Conservation (phyloP, 2,888 invertebrate genomes). For the Amphipyra berbera region DNA sequence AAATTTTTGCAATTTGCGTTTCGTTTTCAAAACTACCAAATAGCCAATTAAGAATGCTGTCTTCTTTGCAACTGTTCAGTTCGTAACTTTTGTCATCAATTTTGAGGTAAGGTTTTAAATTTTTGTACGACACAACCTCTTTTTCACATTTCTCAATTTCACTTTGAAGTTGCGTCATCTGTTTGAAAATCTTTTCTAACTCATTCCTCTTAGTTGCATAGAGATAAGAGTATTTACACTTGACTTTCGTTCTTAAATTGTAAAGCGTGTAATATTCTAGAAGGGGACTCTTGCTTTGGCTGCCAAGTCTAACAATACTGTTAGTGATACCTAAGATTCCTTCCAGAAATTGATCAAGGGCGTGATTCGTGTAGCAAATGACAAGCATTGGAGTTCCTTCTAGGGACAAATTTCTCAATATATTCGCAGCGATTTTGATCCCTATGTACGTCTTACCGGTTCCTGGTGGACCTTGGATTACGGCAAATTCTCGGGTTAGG, state of each 20-base stretch:
- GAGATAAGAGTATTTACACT: constrained; percentile 79
- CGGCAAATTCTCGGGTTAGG: constrained; percentile 92
- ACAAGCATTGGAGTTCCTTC: constrained; percentile 92
- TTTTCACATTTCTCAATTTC: constrained; percentile 83
- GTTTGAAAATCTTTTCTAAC: constrained; percentile 73
- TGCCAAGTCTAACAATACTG: constrained; percentile 92
- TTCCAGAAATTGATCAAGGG: constrained; percentile 95
- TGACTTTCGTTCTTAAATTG: constrained; percentile 74
- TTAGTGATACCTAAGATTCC: constrained; percentile 90
- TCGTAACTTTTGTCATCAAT: constrained; percentile 64
- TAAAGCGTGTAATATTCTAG: constrained; percentile 88
- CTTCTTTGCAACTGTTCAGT: constrained; percentile 71
- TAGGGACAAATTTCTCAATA: constrained; percentile 91
- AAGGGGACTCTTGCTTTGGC: constrained; percentile 91
- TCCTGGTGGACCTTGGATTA: constrained; percentile 97
- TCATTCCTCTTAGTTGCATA: constrained; percentile 75
- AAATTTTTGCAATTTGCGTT: constrained; percentile 50
- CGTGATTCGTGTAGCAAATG: constrained; percentile 96
- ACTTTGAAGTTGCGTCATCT: constrained; percentile 78
- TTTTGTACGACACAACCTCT: constrained; percentile 75
- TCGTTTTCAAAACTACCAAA: constrained; percentile 70
- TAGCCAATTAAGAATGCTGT: constrained; percentile 78
- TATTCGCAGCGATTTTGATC: constrained; percentile 92
- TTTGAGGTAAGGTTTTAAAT: constrained; percentile 71
- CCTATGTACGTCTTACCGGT: constrained; percentile 96